Percentiles rank a stretch among this genome's conserved stretches.
Evolutionary conservation across 35 echinoderm and acorn worm species (phyloP).

Genomic region (Nesometra sesokonis): DNA sequence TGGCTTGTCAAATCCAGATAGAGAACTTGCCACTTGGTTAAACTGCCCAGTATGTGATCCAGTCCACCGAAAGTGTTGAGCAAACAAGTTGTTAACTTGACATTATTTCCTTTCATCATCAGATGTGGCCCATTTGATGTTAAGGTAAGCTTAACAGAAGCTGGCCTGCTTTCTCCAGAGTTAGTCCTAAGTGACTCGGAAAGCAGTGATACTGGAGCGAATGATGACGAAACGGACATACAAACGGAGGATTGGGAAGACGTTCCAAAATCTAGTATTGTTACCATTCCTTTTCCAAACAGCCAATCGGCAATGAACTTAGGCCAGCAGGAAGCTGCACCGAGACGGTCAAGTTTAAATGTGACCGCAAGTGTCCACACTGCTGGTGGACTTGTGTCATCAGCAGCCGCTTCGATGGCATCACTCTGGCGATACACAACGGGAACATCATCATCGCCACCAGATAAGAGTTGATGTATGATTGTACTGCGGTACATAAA

Average conservation of each 20-base stretch:
- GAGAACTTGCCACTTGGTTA: too few species aligned
- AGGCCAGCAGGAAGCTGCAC: not conserved
- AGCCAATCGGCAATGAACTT: conserved; percentile 1
- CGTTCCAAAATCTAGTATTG: conserved; percentile 5
- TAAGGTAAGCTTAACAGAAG: not conserved
- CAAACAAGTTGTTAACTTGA: too few species aligned
- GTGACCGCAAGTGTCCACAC: conserved; percentile 5
- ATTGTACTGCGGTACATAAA: too few species aligned
- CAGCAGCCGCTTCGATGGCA: conserved; percentile 54
- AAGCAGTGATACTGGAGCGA: conserved; percentile 21
- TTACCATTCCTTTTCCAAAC: not conserved
- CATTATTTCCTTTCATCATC: not conserved
- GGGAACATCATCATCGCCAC: not conserved
- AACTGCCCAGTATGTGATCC: too few species aligned
- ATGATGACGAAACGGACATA: conserved; percentile 4
- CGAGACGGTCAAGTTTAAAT: not conserved
- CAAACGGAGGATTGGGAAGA: conserved; percentile 48
- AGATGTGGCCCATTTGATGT: conserved; percentile 13
- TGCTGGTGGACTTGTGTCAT: conserved; percentile 57
- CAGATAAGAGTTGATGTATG: not conserved
- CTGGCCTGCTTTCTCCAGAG: conserved; percentile 22
- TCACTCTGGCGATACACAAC: conserved; percentile 63
- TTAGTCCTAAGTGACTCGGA: not conserved
- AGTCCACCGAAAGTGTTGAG: too few species aligned
- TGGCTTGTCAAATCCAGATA: too few species aligned